These are phyloP conservation scores for Taenioides sp. DNA, from an alignment of 2,797 vertebrate species.

Conservation along the genomic window DNA sequence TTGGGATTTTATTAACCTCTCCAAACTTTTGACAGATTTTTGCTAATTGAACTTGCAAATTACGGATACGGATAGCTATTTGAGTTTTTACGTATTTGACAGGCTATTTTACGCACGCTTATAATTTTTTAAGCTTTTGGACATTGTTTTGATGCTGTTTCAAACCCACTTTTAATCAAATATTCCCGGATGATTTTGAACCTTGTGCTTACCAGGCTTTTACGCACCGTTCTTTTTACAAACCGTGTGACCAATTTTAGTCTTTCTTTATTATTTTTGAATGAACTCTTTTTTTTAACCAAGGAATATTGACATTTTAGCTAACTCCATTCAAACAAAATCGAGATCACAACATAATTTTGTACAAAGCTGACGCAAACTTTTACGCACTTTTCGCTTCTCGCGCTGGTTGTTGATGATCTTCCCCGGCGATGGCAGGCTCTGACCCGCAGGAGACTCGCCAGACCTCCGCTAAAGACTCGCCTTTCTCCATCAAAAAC, in stretches of 20 bases:
- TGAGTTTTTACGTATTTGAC: neutral
- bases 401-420: slow-evolving; percentile 53
- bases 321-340: too few relatives aligned
- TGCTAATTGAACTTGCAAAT: too few relatives aligned
- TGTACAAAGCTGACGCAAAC: neutral
- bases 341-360: too few relatives aligned
- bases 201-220: slow-evolving; percentile 56
- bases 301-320: too few relatives aligned
- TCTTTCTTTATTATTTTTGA: too few relatives aligned
- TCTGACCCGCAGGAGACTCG: slow-evolving; percentile 83
- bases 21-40: neutral
- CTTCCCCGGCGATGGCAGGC: slow-evolving; percentile 83
- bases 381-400: slow-evolving; percentile 1
- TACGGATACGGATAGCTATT: neutral
- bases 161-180: slow-evolving; percentile 78
- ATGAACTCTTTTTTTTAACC: too few relatives aligned
- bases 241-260: too few relatives aligned
- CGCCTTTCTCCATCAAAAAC: slow-evolving; percentile 95
- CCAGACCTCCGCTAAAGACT: slow-evolving; percentile 82
- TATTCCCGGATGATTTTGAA: slow-evolving; percentile 59
- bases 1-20: too few relatives aligned
- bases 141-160: neutral
- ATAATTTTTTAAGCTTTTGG: neutral
- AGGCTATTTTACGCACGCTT: neutral
- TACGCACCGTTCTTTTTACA: slow-evolving; percentile 63